phyloP scores from a whole-genome alignment of 2,888 invertebrate species.

The Emmelina monodactyla region DNA sequence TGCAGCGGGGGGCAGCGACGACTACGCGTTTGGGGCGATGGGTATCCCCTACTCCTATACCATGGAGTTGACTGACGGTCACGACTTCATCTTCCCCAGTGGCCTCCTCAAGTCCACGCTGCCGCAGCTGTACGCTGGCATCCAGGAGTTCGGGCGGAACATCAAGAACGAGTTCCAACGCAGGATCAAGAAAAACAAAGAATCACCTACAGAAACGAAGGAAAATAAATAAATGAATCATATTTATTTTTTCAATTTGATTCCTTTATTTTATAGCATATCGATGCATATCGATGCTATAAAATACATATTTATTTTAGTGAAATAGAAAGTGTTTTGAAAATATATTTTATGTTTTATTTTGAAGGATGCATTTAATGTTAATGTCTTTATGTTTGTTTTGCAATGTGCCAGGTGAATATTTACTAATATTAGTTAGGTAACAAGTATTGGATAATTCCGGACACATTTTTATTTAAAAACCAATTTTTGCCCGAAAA shows the following conservation, averaged over 20 bases:
- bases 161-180: constrained; percentile 34
- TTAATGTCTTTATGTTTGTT: no score
- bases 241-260: background rate
- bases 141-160: constrained; percentile 31
- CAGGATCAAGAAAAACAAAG: background rate
- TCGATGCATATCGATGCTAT: no score
- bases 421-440: no score
- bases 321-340: no score
- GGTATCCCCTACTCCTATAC: constrained; percentile 67
- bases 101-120: constrained; percentile 25
- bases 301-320: no score
- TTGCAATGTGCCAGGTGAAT: no score
- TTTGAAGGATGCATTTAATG: no score
- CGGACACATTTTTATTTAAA: no score
- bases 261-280: no score
- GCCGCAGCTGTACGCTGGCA: constrained; percentile 48
- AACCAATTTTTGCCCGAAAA: no score
- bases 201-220: background rate
- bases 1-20: constrained; percentile 70
- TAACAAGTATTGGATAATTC: no score
- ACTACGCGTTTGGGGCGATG: constrained; percentile 63
- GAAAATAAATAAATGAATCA: background rate
- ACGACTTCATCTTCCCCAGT: constrained; percentile 74
- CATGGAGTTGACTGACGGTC: constrained; percentile 66
- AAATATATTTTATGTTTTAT: no score